Conservation (phyloP, 2,113 vertebrate genomes). For the Cromileptes altivelis region DNA sequence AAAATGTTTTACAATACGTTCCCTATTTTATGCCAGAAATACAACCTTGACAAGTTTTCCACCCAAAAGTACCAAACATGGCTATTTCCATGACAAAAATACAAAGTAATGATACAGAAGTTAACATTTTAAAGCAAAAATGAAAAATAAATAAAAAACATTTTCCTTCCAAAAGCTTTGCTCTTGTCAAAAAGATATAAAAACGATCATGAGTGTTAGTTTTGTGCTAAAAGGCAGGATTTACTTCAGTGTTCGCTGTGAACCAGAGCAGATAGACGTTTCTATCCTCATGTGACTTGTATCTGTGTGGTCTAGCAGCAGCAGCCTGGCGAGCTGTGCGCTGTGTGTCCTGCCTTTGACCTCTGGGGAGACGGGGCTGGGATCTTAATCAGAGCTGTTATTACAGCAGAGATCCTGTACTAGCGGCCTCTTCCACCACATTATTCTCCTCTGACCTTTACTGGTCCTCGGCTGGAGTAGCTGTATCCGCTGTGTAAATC, state of each 20-base stretch:
- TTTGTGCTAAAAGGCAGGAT: neutral
- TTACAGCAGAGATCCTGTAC: constrained; percentile 76
- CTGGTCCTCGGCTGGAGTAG: constrained; percentile 52
- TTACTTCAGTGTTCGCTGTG: neutral
- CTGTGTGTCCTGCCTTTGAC: constrained; percentile 62
- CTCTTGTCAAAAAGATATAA: no score
- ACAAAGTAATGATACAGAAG: no score
- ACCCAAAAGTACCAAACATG: no score
- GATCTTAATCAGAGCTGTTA: constrained; percentile 81
- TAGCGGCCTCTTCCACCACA: constrained; percentile 66
- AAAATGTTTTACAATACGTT: no score
- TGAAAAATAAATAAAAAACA: no score
- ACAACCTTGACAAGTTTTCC: no score
- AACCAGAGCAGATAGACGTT: neutral
- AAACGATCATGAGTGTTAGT: no score
- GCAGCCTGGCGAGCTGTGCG: neutral
- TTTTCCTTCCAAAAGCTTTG: no score
- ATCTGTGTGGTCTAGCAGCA: constrained; percentile 6
- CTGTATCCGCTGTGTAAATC: constrained; percentile 74
- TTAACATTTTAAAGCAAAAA: no score
- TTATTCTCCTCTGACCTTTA: constrained; percentile 84
- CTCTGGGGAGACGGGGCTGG: constrained; percentile 46
- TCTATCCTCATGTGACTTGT: constrained; percentile 9
- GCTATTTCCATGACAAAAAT: neutral
- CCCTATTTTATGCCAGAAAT: no score